Evolutionary conservation across 1,140 invertebrate species (phyloP).

Genomic region (Ridgeia piscesae): DNA sequence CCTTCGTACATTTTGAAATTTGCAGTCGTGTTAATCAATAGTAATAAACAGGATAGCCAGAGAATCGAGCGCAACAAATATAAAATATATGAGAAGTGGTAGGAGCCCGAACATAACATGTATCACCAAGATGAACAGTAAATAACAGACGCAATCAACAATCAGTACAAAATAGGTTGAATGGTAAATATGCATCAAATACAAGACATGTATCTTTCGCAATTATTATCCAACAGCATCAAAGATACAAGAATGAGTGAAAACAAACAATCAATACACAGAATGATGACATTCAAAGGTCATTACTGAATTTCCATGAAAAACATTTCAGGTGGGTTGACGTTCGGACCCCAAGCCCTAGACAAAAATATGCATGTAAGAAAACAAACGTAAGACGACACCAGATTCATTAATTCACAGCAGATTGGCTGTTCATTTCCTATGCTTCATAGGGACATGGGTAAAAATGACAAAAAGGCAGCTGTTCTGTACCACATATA

Average conservation of each 20-base stretch:
- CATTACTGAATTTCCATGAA: neutral
- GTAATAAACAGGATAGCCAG: neutral
- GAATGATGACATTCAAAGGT: neutral
- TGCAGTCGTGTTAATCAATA: neutral
- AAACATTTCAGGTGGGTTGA: neutral
- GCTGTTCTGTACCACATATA: slow-evolving; percentile 5
- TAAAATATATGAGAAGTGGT: neutral
- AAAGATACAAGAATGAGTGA: neutral
- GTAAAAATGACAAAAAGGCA: neutral
- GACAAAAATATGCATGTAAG: neutral
- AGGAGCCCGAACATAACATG: neutral
- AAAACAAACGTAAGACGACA: neutral
- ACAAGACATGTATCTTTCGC: neutral
- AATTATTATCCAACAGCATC: neutral
- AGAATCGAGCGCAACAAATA: slow-evolving; percentile 1
- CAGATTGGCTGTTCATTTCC: neutral
- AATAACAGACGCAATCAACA: neutral
- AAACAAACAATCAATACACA: neutral
- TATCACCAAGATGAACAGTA: neutral
- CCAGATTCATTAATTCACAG: slow-evolving; percentile 1
- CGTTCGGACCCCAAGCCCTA: neutral
- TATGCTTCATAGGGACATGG: neutral
- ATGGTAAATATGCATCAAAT: neutral
- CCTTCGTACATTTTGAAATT: neutral
- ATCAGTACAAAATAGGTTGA: slow-evolving; percentile 1